A percentile compares a stretch with the other conserved stretches of the same genome.
Conservation (phyloP, 2,888 invertebrate species). For the Cephus nigrinus region DNA sequence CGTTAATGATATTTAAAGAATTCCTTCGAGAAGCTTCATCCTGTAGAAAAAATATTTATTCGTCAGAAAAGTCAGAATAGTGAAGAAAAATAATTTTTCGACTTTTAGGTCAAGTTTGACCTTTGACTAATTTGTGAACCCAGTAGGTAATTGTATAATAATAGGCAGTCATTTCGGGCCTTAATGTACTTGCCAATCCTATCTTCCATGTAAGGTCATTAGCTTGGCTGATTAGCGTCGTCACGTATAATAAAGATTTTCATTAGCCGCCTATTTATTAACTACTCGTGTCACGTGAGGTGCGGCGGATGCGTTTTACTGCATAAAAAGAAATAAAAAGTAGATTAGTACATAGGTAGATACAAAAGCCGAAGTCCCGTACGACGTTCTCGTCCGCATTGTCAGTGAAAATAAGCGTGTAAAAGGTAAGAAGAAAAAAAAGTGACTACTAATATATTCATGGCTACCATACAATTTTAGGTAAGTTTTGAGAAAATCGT, state of each 20-base stretch:
- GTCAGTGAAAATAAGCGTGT: not conserved
- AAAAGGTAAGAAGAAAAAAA: not conserved
- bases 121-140: not conserved
- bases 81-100: not conserved
- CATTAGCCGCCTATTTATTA: slow-evolving; percentile 48
- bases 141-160: not conserved
- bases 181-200: not conserved
- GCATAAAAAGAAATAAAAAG: not conserved
- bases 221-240: slow-evolving; percentile 17
- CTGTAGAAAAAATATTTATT: not conserved
- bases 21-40: not conserved
- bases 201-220: not conserved
- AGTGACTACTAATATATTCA: not conserved
- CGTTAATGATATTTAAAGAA: not conserved
- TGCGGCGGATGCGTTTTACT: slow-evolving; percentile 6
- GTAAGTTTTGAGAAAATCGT: not conserved
- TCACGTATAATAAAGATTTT: slow-evolving; percentile 47
- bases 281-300: slow-evolving; percentile 40
- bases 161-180: not conserved
- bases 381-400: not conserved
- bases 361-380: not conserved
- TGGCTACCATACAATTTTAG: not conserved
- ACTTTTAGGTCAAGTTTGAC: not conserved
- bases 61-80: not conserved
- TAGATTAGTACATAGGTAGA: not conserved